Conservation (phyloP, 2,113 vertebrate species). For the Microcebus jonahi region DNA sequence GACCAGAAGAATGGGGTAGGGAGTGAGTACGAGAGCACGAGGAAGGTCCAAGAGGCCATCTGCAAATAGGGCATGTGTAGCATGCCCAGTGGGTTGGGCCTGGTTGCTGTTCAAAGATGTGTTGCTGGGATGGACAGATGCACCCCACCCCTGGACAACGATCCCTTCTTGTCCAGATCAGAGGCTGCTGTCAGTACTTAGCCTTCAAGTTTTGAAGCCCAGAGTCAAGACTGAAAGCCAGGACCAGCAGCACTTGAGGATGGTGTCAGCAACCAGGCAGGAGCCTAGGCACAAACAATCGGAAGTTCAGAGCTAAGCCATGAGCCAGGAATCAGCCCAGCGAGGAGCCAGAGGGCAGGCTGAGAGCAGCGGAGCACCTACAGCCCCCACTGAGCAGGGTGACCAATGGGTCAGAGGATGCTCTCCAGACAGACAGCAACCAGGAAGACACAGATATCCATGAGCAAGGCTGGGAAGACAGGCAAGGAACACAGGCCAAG, state of each 20-base stretch:
- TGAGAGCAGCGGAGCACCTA: neutral
- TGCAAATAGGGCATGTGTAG: neutral
- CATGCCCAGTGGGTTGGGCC: neutral
- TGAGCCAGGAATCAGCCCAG: conserved; percentile 40
- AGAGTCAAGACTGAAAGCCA: neutral
- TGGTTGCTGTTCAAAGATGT: neutral
- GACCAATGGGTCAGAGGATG: neutral
- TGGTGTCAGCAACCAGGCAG: neutral
- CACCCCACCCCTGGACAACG: neutral
- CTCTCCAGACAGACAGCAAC: neutral
- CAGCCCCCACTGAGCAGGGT: accelerated
- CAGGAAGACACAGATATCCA: neutral
- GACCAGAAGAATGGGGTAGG: neutral
- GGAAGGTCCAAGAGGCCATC: neutral
- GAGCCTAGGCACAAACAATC: neutral
- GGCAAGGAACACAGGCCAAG: neutral
- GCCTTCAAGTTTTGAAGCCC: neutral
- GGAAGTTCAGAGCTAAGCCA: neutral
- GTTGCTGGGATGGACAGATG: neutral
- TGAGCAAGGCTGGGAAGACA: neutral
- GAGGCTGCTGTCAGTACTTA: neutral
- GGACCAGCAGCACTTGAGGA: neutral
- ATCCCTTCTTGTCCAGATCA: neutral
- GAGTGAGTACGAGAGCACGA: neutral
- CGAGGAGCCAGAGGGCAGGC: neutral